Evolutionary conservation across 2,888 invertebrate genomes (phyloP).

Genomic region (Eustalomyia histrio): DNA sequence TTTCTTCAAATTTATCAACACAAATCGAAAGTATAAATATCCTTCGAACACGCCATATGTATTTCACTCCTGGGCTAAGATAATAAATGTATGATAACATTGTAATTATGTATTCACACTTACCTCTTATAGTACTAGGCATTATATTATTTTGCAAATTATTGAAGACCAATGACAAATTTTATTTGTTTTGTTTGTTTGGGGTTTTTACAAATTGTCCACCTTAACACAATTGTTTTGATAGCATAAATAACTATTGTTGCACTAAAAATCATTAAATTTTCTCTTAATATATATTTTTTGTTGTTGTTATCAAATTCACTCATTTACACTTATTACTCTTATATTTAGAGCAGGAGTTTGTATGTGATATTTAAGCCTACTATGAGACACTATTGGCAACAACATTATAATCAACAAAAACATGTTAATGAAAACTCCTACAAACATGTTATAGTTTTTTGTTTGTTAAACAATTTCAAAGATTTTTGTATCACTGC

Average conservation of each 20-base stretch:
- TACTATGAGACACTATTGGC: constrained; percentile 34
- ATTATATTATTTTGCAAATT: constrained; percentile 70
- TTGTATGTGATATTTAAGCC: constrained; percentile 45
- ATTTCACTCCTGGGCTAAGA: too few species aligned
- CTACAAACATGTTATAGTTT: constrained; percentile 4
- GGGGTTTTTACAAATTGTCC: too few species aligned
- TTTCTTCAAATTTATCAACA: too few species aligned
- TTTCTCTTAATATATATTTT: not conserved
- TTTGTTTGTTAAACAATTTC: constrained; percentile 4
- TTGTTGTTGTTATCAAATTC: not conserved
- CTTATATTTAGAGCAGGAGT: constrained; percentile 37
- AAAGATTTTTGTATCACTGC: not conserved
- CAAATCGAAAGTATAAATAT: too few species aligned
- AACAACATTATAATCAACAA: constrained; percentile 25
- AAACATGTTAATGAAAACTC: constrained; percentile 45
- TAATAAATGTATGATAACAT: too few species aligned
- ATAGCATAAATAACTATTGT: not conserved
- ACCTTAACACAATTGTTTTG: not conserved
- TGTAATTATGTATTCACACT: constrained; percentile 62
- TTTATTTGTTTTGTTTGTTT: not conserved
- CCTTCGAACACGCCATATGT: too few species aligned
- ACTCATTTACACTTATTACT: constrained; percentile 9
- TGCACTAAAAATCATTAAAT: not conserved
- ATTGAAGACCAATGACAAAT: constrained; percentile 58
- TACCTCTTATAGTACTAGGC: constrained; percentile 79